phyloP scores from a whole-genome alignment of 2,113 vertebrate species.

The Eublepharis macularius region DNA sequence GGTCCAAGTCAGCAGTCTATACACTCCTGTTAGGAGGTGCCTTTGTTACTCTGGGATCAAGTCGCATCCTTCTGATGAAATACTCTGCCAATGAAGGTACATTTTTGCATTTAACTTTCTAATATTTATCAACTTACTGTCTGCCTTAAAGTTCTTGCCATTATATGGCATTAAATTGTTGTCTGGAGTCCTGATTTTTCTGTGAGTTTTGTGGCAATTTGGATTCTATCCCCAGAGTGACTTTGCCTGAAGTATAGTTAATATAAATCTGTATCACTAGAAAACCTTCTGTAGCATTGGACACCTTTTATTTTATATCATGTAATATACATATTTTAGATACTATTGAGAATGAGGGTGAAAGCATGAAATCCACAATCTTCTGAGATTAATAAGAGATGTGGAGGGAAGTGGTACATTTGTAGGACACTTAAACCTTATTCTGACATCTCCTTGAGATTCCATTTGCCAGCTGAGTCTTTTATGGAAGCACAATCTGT shows the following conservation, averaged over 20 bases:
- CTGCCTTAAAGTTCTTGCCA: neutral
- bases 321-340: neutral
- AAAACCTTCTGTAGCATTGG: neutral
- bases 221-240: neutral
- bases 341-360: neutral
- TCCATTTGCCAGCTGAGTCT: neutral
- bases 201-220: neutral
- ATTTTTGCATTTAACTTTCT: neutral
- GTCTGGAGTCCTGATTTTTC: neutral
- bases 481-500: neutral
- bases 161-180: neutral
- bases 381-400: neutral
- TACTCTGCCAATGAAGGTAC: conserved; percentile 92
- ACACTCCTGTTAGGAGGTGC: conserved; percentile 84
- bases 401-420: neutral
- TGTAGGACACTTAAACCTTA: neutral
- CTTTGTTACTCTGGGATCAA: conserved; percentile 86
- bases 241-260: neutral
- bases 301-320: neutral
- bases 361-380: neutral
- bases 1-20: conserved; percentile 78
- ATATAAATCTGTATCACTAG: neutral
- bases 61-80: conserved; percentile 92
- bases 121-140: neutral
- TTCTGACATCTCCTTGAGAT: neutral